Evolutionary conservation across 2,113 vertebrate species (phyloP).

Genomic region (Tiliqua scincoides): DNA sequence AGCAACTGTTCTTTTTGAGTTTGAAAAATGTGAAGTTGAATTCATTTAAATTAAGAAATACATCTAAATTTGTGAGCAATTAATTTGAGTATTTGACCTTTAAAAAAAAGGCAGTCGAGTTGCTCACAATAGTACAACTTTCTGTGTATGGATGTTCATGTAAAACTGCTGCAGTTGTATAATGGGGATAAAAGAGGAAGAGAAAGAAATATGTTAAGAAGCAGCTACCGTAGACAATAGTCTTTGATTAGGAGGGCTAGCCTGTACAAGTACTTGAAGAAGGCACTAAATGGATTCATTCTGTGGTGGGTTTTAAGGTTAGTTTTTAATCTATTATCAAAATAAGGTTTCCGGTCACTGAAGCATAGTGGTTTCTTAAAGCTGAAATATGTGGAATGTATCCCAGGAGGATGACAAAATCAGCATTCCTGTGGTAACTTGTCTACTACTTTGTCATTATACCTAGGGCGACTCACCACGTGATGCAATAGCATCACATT

Average conservation of each 20-base stretch:
- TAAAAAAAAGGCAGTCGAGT: neutral
- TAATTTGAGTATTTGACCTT: slow-evolving; percentile 16
- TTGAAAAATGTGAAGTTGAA: slow-evolving; percentile 49
- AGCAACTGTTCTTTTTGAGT: slow-evolving; percentile 38
- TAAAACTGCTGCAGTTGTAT: neutral
- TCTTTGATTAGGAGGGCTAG: neutral
- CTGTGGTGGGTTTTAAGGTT: neutral
- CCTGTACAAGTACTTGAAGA: neutral
- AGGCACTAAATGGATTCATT: neutral
- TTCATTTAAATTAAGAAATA: slow-evolving; percentile 43
- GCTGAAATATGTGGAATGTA: neutral
- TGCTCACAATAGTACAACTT: neutral
- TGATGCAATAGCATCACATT: neutral
- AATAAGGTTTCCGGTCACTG: neutral
- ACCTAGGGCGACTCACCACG: neutral
- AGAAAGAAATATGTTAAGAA: neutral
- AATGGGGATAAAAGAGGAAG: neutral
- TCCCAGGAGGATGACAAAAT: neutral
- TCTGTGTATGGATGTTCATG: neutral
- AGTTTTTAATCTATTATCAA: neutral
- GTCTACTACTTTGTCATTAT: neutral
- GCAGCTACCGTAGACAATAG: neutral
- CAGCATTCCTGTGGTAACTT: neutral
- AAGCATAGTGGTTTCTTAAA: neutral
- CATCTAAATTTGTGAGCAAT: slow-evolving; percentile 39